These are phyloP conservation scores for Heliangelus exortis DNA, from an alignment of 2,797 vertebrate species.

Conservation along the genomic window DNA sequence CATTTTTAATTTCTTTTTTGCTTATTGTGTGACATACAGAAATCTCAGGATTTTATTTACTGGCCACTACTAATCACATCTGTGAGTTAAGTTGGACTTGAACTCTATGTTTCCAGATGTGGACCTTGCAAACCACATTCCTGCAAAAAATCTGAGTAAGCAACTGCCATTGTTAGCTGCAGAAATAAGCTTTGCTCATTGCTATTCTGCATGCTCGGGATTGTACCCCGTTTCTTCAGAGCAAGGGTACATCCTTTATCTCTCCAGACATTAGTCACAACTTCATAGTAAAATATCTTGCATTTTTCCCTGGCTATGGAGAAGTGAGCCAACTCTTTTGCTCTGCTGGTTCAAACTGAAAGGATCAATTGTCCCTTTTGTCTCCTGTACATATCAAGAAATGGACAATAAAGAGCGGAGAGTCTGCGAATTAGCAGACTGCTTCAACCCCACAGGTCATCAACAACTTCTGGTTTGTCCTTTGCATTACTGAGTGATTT, in stretches of 20 bases:
- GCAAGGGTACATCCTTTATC: neutral
- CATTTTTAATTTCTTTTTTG: neutral
- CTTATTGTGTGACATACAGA: neutral
- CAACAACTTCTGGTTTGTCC: neutral
- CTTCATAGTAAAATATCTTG: neutral
- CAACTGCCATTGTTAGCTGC: neutral
- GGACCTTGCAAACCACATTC: neutral
- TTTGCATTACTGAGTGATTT: neutral
- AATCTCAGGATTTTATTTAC: neutral
- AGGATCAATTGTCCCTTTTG: neutral
- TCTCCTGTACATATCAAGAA: neutral
- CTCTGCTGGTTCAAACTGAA: neutral
- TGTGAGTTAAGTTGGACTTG: neutral
- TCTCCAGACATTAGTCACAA: neutral
- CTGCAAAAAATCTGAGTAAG: neutral
- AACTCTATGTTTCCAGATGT: neutral
- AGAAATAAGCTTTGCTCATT: neutral
- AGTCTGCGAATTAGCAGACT: neutral
- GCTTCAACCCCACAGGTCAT: neutral
- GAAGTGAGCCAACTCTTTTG: neutral
- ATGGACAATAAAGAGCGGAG: neutral
- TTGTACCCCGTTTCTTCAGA: neutral
- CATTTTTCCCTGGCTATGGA: neutral
- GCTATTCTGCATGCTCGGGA: accelerated
- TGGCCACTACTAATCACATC: accelerated